Evolutionary conservation across 2,113 vertebrate genomes (phyloP), one percentile per base, ranked within the genome.

Genomic region (Brachirus orientalis): DNA sequence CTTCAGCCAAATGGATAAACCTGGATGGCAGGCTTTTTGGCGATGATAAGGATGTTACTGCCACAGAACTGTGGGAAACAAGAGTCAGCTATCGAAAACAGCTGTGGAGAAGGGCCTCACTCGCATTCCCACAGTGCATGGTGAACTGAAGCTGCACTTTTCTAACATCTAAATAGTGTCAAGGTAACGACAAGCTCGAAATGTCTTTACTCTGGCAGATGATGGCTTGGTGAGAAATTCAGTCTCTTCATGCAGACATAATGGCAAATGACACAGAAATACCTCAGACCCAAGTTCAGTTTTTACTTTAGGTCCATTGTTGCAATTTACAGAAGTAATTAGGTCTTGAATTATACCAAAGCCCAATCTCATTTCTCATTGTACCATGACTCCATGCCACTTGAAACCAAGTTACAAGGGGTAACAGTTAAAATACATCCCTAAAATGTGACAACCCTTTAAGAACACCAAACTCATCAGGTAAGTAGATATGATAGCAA

Each of bases 1-100:
- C 80, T 80, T 87, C 80, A 78, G 74, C 88, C 88, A 75, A 86
- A 87, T 52, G 82, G 83, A 86, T 89, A 85, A 85, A 88, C 86
- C 78, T 73, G 71, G 71, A 84, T 71, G 81, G 75, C 70, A 65
- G 85, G 72, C 76, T 80, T 85, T 86, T 86, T 81, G 8, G 63
- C 8, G 10, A 16, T 47, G 84, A 88, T 89, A 90, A 88, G 84
- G 54, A 83, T 69, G 83, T 76, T 65, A 53, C 59, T 53, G 60
- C 73, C 67, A 72, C 86, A 69, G 88, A 88, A 90, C 86, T 77
- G 76, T 9, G 50, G 56, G 69, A 83, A 75, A 88, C 83, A 86
- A 83, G 75, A 79, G 75, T 72, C 50, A 55, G 83, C 77, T 79
- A 85, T 85, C 83, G 83, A 46, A 85, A 55, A 80, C 78, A 69